Percentiles rank a stretch among this genome's conserved stretches.
phyloP scores from a whole-genome alignment of 2,888 invertebrate genomes.

The Teleiodes luculella region DNA sequence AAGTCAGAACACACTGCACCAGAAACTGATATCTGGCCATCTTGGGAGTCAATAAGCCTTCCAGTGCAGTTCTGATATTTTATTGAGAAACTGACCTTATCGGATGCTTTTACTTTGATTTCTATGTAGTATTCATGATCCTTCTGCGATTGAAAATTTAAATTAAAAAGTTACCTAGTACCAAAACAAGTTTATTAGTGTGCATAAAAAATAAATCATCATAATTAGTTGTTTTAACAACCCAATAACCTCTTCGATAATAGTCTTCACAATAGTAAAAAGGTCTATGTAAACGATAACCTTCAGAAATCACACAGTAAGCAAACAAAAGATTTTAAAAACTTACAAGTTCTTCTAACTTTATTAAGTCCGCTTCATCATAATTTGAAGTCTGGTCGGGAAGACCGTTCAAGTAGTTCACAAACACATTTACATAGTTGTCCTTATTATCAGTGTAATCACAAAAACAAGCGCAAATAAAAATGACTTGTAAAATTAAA shows the following conservation, averaged over 20 bases:
- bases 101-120: conserved; percentile 44
- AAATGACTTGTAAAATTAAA: conserved; percentile 34
- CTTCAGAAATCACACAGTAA: conserved; percentile 11
- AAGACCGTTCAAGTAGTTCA: conserved; percentile 68
- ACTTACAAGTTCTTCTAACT: conserved; percentile 52
- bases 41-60: conserved; percentile 41
- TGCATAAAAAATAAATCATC: not conserved
- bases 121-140: conserved; percentile 46
- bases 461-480: conserved; percentile 41
- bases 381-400: conserved; percentile 63
- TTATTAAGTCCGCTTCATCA: conserved; percentile 54
- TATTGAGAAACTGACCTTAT: conserved; percentile 37
- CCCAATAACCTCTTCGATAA: conserved; percentile 6
- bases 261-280: conserved; percentile 9
- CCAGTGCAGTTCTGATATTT: conserved; percentile 51
- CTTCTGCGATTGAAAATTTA: conserved; percentile 40
- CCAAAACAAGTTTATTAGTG: too few species aligned
- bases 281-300: conserved; percentile 16
- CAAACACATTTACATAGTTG: conserved; percentile 54
- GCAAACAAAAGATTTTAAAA: not conserved
- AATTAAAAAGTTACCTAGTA: not conserved
- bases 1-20: conserved; percentile 22
- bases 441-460: conserved; percentile 48
- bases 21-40: conserved; percentile 36
- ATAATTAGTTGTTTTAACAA: too few species aligned